Percentiles rank a stretch among this genome's conserved stretches.
Conservation (phyloP, 1,140 invertebrate genomes). For the Drosophila dunni region DNA sequence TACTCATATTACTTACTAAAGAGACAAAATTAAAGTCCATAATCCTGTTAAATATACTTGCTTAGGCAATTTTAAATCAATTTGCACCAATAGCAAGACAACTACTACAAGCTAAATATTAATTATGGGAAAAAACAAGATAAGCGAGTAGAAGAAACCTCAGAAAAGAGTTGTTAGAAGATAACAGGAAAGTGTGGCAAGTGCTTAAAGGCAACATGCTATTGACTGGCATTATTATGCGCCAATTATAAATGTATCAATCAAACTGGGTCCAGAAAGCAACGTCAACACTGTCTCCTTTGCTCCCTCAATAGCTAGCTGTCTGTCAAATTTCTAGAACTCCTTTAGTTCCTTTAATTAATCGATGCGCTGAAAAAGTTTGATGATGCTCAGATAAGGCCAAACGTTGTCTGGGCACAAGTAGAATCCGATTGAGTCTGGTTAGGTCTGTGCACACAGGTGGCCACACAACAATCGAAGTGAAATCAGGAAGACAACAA, state of each 20-base stretch:
- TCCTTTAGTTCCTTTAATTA: constrained; percentile 26
- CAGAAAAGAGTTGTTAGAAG: constrained; percentile 4
- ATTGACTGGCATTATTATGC: constrained; percentile 59
- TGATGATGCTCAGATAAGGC: constrained; percentile 42
- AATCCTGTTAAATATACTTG: constrained; percentile 39
- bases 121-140: constrained; percentile 57
- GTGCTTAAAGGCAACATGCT: constrained; percentile 60
- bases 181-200: constrained; percentile 62
- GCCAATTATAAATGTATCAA: constrained; percentile 76
- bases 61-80: constrained; percentile 74
- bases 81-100: constrained; percentile 53
- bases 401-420: background rate
- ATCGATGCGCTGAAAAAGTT: constrained; percentile 20
- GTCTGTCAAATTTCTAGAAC: constrained; percentile 1
- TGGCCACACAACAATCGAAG: constrained; percentile 59
- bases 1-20: background rate
- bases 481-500: constrained; percentile 66
- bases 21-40: constrained; percentile 31
- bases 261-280: constrained; percentile 41
- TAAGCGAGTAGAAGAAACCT: constrained; percentile 34
- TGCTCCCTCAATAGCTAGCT: background rate
- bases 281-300: background rate
- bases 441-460: constrained; percentile 27
- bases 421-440: background rate
- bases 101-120: constrained; percentile 30